Base-by-base conservation (phyloP, 2,888 invertebrate species). In the Atethmia centrago region DNA sequence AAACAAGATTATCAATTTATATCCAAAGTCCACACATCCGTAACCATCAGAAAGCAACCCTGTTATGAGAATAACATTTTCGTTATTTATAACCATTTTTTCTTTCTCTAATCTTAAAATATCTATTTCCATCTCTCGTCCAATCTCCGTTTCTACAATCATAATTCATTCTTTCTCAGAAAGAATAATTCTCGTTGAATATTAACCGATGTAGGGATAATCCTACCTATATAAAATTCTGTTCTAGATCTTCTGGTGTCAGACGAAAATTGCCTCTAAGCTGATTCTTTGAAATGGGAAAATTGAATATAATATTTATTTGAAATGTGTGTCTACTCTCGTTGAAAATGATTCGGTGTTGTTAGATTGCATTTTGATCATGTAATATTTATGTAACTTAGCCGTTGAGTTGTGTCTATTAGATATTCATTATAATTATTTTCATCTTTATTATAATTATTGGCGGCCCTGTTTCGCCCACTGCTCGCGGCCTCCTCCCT, bases 131-230 rank as follows among this genome's bases (percentile, higher is more conserved):
- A 79, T 55, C 62, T 62, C 45, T 55, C 49, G 36, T 49, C 65
- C 59, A 78, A 82, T 79, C 69, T 73, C 73, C 71, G 74, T 65
- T 81, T 63, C 65, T 68, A 78, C 79, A 72, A 65, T 69, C 72
- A 82, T 77, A 82, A 69, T 81, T 80, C 70, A 80, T 81, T 77
- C 42, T 67, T 71, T 71, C 59, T 55, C 55, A 51, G 62, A 73
- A 77, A 82, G 8, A 75, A 78, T 81, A 65, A 73, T 79, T 77
- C 72, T 66, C 47, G 36, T 63, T 66, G 64, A 86, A 78, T 81
- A 82, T 79, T 72, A 76, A 74, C 75, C 36, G 65, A 82, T 76
- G 58, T 58, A 56, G 31, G 21, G 70, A 65, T 76, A 74, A 85
- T 82, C 76, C 66, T 53, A 63, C 58, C 56, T 68, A 63, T 79